Conservation (phyloP, 2,113 vertebrate species). For the Neomonachus schauinslandi region DNA sequence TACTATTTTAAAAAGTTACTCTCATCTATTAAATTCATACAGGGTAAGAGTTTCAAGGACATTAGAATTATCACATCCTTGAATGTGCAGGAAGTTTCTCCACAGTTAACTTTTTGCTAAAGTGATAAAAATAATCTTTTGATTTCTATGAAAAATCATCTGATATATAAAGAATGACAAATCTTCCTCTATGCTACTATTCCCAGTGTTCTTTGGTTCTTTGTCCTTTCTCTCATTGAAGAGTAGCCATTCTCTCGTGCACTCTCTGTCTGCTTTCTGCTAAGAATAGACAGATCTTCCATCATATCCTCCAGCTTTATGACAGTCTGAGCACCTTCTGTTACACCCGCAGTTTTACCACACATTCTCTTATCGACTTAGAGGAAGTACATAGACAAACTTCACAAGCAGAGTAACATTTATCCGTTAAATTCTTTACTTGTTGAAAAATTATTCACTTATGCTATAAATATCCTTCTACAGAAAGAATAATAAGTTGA, state of each 20-base stretch:
- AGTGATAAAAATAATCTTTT: not conserved
- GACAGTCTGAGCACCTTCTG: not conserved
- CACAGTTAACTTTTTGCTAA: not conserved
- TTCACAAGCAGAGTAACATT: slow-evolving; percentile 9
- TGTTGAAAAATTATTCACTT: slow-evolving; percentile 41
- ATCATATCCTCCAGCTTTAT: not conserved
- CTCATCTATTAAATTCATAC: not conserved
- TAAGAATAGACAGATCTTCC: not conserved
- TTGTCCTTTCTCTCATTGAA: not conserved
- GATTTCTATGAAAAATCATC: not conserved
- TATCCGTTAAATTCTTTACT: not conserved
- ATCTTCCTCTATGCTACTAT: not conserved
- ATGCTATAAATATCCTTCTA: slow-evolving; percentile 33
- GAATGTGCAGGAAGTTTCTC: not conserved
- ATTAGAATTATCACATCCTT: not conserved
- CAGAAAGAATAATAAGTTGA: slow-evolving; percentile 17
- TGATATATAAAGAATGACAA: not conserved
- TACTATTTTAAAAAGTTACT: not conserved
- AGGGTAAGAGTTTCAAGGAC: not conserved
- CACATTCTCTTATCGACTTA: not conserved
- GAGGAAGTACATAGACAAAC: not conserved
- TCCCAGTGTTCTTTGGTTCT: not conserved
- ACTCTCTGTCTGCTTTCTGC: not conserved
- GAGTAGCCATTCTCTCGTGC: not conserved
- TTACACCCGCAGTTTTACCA: not conserved